Base-by-base conservation (phyloP, 2,888 invertebrate species). In the Athalia cordata region DNA sequence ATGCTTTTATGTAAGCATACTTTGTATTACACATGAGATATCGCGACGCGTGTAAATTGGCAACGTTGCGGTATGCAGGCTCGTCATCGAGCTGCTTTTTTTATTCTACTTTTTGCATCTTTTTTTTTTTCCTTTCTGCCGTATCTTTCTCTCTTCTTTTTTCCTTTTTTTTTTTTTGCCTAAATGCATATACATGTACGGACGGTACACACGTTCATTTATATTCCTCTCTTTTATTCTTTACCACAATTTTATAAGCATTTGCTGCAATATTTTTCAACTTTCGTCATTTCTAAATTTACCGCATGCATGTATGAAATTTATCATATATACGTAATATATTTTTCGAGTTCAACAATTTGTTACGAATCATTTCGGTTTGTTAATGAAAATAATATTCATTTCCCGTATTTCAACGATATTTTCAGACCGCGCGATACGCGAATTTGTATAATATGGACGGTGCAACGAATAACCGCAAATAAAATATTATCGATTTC, bases 201-300 rank as follows among this genome's bases (percentile, higher is more conserved):
- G 29, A 29, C 29, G 29, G 2, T 29, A 29, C 29, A 29, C 29
- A 29, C 29, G 29, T 43, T 13, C 64, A 13, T 57, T 47, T 15
- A 0, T 47, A 0, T 47, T 15, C 47, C 29, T 47, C n/a, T 68
- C 77, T 7, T 70, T 49, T 50, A n/a, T 13, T 13, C 52, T 47
- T 13, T 47, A 43, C 45, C 67, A 67, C 11, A 59, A 49, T 47
- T 47, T 45, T 29, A 29, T 29, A 2, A 2, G 29, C 29, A 29
- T 29, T 29, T 29, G 29, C 29, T 29, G 29, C 29, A 29, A 29
- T 29, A 4, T 7, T 8, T 68, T 52, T 66, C 50, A 59, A 6
- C 68, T 50, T 9, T 52, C 61, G 79, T 77, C 77, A 77, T 68
- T 61, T 50, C 79, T 79, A 77, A 77, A 77, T 78, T 78, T 77